Percentiles rank a stretch among this genome's conserved stretches.
Conservation (phyloP, 2,113 vertebrate species). For the Vanacampus margaritifer region DNA sequence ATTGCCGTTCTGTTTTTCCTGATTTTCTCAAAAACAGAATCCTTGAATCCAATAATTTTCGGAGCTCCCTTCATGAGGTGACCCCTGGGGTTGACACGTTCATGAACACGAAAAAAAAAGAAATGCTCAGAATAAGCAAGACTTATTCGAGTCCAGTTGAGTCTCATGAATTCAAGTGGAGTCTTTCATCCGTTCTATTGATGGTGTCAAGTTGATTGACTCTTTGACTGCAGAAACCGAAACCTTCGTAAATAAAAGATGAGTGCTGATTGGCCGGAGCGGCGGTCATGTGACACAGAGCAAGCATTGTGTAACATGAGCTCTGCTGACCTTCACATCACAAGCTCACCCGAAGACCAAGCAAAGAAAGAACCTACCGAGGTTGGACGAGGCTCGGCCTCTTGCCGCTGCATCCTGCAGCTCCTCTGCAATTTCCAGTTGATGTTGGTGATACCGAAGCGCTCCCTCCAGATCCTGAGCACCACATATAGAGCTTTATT, state of each 20-base stretch:
- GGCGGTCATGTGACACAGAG: background rate
- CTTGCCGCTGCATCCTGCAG: conserved; percentile 90
- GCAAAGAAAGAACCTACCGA: conserved; percentile 73
- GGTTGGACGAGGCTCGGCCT: conserved; percentile 91
- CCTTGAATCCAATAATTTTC: no score
- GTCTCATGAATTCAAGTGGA: no score
- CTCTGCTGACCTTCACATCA: background rate
- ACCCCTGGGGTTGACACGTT: no score
- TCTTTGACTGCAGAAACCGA: conserved; percentile 54
- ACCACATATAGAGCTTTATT: background rate
- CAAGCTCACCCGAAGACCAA: background rate
- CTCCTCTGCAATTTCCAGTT: conserved; percentile 84
- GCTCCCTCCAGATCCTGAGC: conserved; percentile 86
- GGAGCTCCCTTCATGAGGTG: no score
- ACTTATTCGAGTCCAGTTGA: no score
- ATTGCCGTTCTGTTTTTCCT: no score
- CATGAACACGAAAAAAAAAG: no score
- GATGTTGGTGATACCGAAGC: conserved; percentile 88
- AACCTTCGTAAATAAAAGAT: conserved; percentile 63
- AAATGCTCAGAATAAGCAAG: no score
- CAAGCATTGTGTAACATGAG: conserved; percentile 27
- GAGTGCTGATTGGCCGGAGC: conserved; percentile 45
- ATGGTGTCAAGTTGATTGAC: conserved; percentile 21
- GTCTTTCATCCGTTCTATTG: no score
- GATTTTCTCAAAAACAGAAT: no score